Evolutionary conservation across 2,888 invertebrate genomes (phyloP).

Genomic region (Trachelus stipa): DNA sequence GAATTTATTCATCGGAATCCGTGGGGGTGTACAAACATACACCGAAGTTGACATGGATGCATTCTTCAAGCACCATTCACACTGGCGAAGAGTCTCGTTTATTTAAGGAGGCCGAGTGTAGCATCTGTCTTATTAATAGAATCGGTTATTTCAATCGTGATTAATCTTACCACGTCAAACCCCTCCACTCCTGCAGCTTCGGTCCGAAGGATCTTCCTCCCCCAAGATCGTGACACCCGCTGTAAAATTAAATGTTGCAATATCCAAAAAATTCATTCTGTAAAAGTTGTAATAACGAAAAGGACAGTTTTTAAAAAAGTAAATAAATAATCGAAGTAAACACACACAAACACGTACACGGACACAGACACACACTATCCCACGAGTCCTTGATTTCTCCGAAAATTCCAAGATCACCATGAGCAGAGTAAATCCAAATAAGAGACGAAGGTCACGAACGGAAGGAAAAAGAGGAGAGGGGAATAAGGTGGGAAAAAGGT

Average conservation of each 20-base stretch:
- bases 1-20: background rate
- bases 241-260: background rate
- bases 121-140: background rate
- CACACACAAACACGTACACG: background rate
- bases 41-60: background rate
- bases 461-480: background rate
- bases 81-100: background rate
- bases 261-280: background rate
- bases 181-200: background rate
- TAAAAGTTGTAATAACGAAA: background rate
- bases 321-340: background rate
- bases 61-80: slow-evolving; percentile 8
- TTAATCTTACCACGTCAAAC: background rate
- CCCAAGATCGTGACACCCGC: background rate
- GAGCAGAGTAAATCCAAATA: background rate
- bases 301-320: background rate
- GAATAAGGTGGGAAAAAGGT: background rate
- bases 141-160: background rate
- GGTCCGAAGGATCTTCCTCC: background rate
- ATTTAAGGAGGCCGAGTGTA: background rate
- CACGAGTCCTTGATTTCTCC: background rate
- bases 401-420: background rate
- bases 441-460: background rate
- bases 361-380: background rate
- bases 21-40: background rate